Evolutionary conservation across 2,797 vertebrate species (phyloP).

Genomic region (Phalanger gymnotis): DNA sequence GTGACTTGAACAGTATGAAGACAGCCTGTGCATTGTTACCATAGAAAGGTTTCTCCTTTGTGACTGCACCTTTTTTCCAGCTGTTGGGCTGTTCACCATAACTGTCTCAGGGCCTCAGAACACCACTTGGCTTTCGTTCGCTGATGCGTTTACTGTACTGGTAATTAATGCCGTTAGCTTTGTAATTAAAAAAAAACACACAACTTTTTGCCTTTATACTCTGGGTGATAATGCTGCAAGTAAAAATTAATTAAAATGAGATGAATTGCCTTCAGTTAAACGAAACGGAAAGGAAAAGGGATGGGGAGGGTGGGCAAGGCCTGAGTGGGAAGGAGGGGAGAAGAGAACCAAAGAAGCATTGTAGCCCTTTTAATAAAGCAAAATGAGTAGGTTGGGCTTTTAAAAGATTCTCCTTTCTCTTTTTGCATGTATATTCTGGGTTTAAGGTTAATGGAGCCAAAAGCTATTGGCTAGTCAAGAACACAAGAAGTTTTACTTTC

Average conservation of each 20-base stretch:
- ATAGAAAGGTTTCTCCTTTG: slow-evolving; percentile 69
- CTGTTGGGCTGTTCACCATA: slow-evolving; percentile 77
- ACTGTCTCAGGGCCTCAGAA: slow-evolving; percentile 83
- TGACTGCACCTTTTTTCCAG: slow-evolving; percentile 79
- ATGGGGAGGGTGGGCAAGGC: slow-evolving; percentile 56
- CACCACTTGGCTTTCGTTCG: slow-evolving; percentile 75
- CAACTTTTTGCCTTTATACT: slow-evolving; percentile 87
- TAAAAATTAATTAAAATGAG: slow-evolving; percentile 91
- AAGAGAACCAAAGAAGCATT: slow-evolving; percentile 67
- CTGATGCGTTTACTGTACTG: slow-evolving; percentile 86
- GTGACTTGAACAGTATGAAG: slow-evolving; percentile 67
- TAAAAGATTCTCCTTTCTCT: slow-evolving; percentile 77
- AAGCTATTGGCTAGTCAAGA: slow-evolving; percentile 71
- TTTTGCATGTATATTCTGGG: slow-evolving; percentile 70
- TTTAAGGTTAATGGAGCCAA: slow-evolving; percentile 80
- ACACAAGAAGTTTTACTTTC: slow-evolving; percentile 58
- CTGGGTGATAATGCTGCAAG: slow-evolving; percentile 87
- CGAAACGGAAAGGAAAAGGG: slow-evolving; percentile 81
- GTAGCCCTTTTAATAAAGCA: slow-evolving; percentile 83
- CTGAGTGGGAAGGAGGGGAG: slow-evolving; percentile 64
- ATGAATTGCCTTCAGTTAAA: slow-evolving; percentile 90
- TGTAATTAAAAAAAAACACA: slow-evolving; percentile 87
- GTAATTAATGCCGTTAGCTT: slow-evolving; percentile 90
- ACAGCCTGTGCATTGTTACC: slow-evolving; percentile 67
- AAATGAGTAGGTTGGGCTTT: slow-evolving; percentile 81